Percentiles rank a stretch among this genome's conserved stretches.
These are phyloP conservation scores for Synergus gifuensis DNA, from an alignment of 2,888 invertebrate species.

Conservation along the genomic window DNA sequence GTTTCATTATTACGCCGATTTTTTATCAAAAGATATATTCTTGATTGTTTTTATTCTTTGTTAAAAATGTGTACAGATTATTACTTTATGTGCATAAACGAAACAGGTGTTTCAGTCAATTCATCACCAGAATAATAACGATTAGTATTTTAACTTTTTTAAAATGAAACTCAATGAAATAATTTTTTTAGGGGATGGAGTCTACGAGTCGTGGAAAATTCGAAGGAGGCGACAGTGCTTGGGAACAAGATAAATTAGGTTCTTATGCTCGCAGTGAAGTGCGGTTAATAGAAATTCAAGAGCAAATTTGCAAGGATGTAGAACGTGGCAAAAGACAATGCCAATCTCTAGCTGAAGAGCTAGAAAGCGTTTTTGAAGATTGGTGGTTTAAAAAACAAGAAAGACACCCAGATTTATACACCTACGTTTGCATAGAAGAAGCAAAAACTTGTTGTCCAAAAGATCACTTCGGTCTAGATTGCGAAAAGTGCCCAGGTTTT, in stretches of 20 bases:
- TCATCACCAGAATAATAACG: no score
- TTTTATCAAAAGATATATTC: no score
- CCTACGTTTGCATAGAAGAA: constrained; percentile 89
- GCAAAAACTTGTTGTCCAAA: constrained; percentile 90
- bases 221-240: constrained; percentile 95
- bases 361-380: constrained; percentile 89
- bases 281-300: constrained; percentile 93
- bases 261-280: constrained; percentile 93
- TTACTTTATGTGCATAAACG: no score
- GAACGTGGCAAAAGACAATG: constrained; percentile 88
- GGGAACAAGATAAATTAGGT: constrained; percentile 93
- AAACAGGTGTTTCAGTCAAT: no score
- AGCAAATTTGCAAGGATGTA: constrained; percentile 89
- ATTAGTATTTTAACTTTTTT: no score
- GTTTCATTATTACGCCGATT: no score
- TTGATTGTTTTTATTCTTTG: no score
- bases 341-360: constrained; percentile 89
- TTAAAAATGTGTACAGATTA: no score
- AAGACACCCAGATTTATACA: constrained; percentile 82
- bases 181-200: constrained; percentile 83
- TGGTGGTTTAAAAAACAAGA: constrained; percentile 91
- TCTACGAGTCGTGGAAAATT: constrained; percentile 92
- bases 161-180: neutral
- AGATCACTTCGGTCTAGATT: constrained; percentile 90
- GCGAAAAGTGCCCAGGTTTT: constrained; percentile 88